phyloP scores from a whole-genome alignment of 2,113 vertebrate genomes.

The Psilopsiagon aurifrons region DNA sequence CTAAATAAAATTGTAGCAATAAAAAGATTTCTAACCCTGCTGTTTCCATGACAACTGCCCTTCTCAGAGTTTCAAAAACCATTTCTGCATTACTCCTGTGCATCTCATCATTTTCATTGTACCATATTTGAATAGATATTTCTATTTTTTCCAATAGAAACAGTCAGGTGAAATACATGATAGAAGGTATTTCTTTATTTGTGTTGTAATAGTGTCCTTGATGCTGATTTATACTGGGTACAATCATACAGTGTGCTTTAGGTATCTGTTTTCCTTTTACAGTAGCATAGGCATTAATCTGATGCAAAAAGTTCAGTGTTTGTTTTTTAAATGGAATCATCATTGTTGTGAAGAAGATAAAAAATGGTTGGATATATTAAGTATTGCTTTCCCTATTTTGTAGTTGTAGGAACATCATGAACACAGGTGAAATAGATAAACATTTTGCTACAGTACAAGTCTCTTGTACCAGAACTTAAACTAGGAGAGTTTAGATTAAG shows the following conservation, averaged over 20 bases:
- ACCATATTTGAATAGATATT: not conserved
- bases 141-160: not conserved
- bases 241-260: not conserved
- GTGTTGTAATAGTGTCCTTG: not conserved
- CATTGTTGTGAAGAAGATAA: not conserved
- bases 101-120: not conserved
- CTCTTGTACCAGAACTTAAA: not conserved
- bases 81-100: not conserved
- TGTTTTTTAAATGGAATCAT: not conserved
- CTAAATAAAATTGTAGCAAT: not conserved
- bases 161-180: not conserved
- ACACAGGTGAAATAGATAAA: not conserved
- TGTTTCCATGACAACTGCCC: slow-evolving; percentile 55
- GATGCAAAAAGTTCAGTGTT: not conserved
- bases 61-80: not conserved
- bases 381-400: not conserved
- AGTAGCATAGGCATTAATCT: not conserved
- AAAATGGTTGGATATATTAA: not conserved
- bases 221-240: not conserved
- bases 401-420: not conserved
- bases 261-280: not conserved
- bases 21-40: not conserved
- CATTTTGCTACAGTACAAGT: not conserved
- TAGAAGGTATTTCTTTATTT: not conserved
- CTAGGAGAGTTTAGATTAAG: not conserved